Evolutionary conservation across 2,113 vertebrate genomes (phyloP).

Genomic region (Ciconia stormi): DNA sequence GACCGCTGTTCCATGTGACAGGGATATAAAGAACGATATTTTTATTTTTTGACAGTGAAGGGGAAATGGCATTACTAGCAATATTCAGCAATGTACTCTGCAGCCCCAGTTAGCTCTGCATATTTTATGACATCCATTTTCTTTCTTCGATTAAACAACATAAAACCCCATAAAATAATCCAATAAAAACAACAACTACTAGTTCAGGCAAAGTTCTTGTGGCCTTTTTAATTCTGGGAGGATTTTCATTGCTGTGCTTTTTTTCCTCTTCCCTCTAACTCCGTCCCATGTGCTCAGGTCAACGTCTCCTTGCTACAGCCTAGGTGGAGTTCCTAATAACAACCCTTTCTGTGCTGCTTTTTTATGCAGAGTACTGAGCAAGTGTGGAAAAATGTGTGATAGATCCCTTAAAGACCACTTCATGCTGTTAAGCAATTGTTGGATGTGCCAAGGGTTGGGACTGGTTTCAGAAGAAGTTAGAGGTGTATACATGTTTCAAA

Average conservation of each 20-base stretch:
- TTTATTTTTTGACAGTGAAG: slow-evolving; percentile 63
- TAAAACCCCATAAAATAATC: slow-evolving; percentile 55
- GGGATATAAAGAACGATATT: slow-evolving; percentile 43
- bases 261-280: not conserved
- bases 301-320: not conserved
- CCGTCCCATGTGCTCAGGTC: not conserved
- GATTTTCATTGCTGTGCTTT: not conserved
- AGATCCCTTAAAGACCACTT: not conserved
- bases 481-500: not conserved
- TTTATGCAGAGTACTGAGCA: not conserved
- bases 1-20: slow-evolving; percentile 46
- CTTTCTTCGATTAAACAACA: slow-evolving; percentile 68
- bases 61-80: slow-evolving; percentile 53
- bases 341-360: not conserved
- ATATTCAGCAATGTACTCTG: slow-evolving; percentile 41
- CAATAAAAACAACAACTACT: slow-evolving; percentile 56
- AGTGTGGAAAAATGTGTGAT: fast-evolving
- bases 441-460: not conserved
- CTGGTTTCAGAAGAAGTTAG: not conserved
- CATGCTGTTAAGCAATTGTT: not conserved
- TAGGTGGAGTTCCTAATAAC: not conserved
- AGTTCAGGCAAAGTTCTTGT: slow-evolving; percentile 39
- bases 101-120: slow-evolving; percentile 46
- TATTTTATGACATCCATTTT: slow-evolving; percentile 60
- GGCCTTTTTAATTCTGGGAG: slow-evolving; percentile 37